A percentile compares a stretch with the other conserved stretches of the same genome.
phyloP scores from a whole-genome alignment of 2,113 vertebrate genomes.

The Anseranas semipalmata region DNA sequence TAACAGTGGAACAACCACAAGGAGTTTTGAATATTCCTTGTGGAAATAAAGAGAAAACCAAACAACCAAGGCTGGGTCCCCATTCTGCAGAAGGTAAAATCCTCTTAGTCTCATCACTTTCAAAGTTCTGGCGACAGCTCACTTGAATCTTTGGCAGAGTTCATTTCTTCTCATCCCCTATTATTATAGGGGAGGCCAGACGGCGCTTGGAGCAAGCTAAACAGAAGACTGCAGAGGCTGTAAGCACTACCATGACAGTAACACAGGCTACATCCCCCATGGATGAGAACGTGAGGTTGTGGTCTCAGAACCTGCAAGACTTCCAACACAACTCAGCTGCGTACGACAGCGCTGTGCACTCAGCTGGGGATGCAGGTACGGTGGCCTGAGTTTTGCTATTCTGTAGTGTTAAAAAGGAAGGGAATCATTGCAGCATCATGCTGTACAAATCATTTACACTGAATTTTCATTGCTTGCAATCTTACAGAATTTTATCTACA shows the following conservation, averaged over 20 bases:
- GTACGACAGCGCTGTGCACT: conserved; percentile 83
- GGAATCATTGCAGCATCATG: fast-evolving
- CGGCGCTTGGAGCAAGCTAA: conserved; percentile 82
- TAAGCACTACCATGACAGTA: conserved; percentile 80
- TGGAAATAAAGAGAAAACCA: background rate
- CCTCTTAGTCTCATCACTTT: background rate
- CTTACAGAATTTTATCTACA: background rate
- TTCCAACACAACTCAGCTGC: conserved; percentile 82
- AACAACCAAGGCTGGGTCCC: background rate
- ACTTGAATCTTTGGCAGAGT: background rate
- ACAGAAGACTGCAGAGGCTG: conserved; percentile 76
- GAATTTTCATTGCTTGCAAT: background rate
- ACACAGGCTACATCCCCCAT: conserved; percentile 82
- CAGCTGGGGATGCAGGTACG: conserved; percentile 89
- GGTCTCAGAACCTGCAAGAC: conserved; percentile 87
- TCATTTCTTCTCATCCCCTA: background rate
- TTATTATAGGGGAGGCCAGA: conserved; percentile 76
- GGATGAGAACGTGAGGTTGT: conserved; percentile 79
- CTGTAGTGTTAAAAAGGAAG: background rate
- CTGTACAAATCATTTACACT: background rate
- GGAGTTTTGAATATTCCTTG: background rate
- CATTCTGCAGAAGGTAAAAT: background rate
- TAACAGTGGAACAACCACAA: background rate
- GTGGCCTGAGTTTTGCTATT: background rate
- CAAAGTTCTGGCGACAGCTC: background rate